Evolutionary conservation across 53 echinoderm and acorn worm genomes (phyloP).

Genomic region (Apostichopus leukothele): DNA sequence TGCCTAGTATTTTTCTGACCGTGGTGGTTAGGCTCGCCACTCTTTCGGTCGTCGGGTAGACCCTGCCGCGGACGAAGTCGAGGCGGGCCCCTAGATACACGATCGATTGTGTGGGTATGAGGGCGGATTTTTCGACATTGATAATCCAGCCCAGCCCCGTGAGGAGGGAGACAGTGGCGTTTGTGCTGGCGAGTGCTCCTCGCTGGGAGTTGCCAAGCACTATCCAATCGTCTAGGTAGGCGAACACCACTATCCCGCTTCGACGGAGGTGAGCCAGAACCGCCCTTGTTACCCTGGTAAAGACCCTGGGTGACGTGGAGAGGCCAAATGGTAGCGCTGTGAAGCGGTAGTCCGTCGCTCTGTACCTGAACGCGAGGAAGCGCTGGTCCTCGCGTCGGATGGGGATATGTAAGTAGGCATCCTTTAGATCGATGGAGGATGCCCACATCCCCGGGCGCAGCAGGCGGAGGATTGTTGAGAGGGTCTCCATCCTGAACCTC

Average conservation of each 20-base stretch:
- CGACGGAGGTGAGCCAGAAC: no score
- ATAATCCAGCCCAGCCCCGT: background rate
- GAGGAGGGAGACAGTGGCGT: background rate
- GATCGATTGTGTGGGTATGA: background rate
- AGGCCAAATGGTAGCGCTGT: background rate
- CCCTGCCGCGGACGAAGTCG: no score
- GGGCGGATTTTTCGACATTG: background rate
- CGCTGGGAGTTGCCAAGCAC: background rate
- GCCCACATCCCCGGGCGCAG: background rate
- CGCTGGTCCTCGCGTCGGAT: no score
- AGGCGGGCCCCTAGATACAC: background rate
- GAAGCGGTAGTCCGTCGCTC: no score
- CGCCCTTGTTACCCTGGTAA: background rate
- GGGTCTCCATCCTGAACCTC: background rate
- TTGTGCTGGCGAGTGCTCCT: background rate
- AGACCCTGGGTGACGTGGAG: background rate
- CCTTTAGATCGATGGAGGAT: background rate
- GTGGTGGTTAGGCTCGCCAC: no score
- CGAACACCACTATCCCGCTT: no score
- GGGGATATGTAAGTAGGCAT: no score
- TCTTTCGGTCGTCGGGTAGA: no score
- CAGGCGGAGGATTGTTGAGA: background rate
- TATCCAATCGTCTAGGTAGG: no score
- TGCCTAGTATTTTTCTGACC: no score
- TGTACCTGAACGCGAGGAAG: no score